Conservation (phyloP, 2,797 vertebrate genomes). For the Coregonus suidteri region DNA sequence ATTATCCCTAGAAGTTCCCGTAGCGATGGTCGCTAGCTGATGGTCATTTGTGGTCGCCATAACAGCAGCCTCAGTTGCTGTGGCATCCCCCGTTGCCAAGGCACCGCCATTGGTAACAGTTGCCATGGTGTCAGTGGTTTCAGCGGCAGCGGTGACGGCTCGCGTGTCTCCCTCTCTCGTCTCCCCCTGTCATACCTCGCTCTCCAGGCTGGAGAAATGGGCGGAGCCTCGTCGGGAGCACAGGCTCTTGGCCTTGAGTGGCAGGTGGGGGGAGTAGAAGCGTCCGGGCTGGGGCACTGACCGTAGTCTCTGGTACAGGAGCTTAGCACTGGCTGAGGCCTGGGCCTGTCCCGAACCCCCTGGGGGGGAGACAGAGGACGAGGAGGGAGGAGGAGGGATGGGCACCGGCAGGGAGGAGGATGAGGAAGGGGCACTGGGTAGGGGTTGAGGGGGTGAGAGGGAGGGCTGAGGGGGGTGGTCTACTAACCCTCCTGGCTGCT, state of each 20-base stretch:
- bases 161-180: constrained; percentile 77
- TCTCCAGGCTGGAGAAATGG: constrained; percentile 94
- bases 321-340: constrained; percentile 83
- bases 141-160: constrained; percentile 48
- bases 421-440: constrained; percentile 68
- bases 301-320: constrained; percentile 89
- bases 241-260: constrained; percentile 88
- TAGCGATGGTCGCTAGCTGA: constrained; percentile 54
- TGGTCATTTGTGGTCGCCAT: constrained; percentile 57
- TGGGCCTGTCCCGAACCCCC: constrained; percentile 66
- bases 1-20: constrained; percentile 49
- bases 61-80: constrained; percentile 56
- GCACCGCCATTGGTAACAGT: constrained; percentile 55
- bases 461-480: constrained; percentile 63
- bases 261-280: constrained; percentile 85
- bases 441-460: constrained; percentile 77
- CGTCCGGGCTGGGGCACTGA: constrained; percentile 83
- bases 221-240: constrained; percentile 89
- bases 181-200: constrained; percentile 91
- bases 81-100: background rate
- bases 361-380: constrained; percentile 72
- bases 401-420: constrained; percentile 78
- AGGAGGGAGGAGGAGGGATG: constrained; percentile 80
- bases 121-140: constrained; percentile 52
- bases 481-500: constrained; percentile 42